Conservation (phyloP, 1,140 invertebrate species). For the Campoletis sonorensis region DNA sequence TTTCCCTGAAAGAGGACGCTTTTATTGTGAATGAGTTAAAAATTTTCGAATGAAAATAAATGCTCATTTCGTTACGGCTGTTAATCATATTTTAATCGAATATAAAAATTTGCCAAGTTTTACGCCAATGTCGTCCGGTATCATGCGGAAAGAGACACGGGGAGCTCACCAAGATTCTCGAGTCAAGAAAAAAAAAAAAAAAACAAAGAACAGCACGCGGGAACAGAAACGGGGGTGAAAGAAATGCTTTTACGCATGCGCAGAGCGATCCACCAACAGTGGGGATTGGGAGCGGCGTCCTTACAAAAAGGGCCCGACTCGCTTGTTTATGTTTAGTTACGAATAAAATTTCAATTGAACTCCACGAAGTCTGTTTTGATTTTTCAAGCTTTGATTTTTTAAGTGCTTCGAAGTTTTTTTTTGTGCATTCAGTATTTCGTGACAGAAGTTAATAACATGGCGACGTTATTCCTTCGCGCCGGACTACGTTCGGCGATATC, state of each 20-base stretch:
- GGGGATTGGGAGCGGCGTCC: slow-evolving; percentile 48
- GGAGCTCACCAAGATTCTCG: no score
- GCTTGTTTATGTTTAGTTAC: slow-evolving; percentile 51
- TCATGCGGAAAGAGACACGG: no score
- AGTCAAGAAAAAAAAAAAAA: no score
- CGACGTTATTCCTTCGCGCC: slow-evolving; percentile 56
- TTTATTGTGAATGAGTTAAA: no score
- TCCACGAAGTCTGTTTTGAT: neutral
- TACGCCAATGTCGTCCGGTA: no score
- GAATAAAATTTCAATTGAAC: neutral
- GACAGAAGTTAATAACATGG: slow-evolving; percentile 55
- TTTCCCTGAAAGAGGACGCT: no score
- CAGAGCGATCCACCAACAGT: slow-evolving; percentile 12
- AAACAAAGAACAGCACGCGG: slow-evolving; percentile 21
- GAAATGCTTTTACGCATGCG: slow-evolving; percentile 52
- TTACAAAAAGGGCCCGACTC: slow-evolving; percentile 56
- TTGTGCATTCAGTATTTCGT: neutral
- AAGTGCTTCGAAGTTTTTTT: slow-evolving; percentile 5
- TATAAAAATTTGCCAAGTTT: no score
- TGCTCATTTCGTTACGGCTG: no score
- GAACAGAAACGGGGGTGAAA: slow-evolving; percentile 36
- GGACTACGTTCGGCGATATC: slow-evolving; percentile 50
- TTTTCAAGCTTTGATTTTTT: neutral
- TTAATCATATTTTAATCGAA: no score
- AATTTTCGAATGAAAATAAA: no score